Evolutionary conservation across 2,888 invertebrate species (phyloP), one percentile per base, ranked within the genome.

Genomic region (Mermis nigrescens): DNA sequence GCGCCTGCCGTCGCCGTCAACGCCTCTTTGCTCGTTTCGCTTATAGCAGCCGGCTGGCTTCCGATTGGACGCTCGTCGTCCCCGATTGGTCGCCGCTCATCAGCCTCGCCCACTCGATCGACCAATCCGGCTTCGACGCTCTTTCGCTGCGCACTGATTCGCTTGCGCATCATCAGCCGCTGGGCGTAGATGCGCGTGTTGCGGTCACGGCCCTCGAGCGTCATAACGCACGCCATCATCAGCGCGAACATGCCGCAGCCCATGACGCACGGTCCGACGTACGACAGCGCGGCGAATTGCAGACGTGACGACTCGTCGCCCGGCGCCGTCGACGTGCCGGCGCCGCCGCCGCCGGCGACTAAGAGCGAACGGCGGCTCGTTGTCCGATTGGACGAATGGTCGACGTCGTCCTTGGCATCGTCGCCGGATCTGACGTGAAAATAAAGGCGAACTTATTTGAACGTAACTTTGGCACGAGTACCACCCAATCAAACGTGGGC

Each of bases 241-340:
- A 94, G 86, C 66, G 91, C 87, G 73, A 94, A 94, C 82, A 88
- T 89, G 75, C 94, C 92, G 62, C 91, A 83, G 31, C 94, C 94
- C 92, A 94, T 94, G 57, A 94, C 84, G 64, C 92, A 86, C 1
- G 94, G 94, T 0, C 94, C 94, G n/a, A 89, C 85, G 73, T 92
- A 94, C 1, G 89, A 86, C 57, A 92, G 79, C 72, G 87, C 87
- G 75, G 86, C 86, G 64, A 87, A 79, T 71, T 87, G 86, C 29
- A 62, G 61, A 48, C 66, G 63, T 3, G 28, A 29, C 29, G 54
- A 53, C 27, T 2, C 29, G 38, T 57, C 1, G 12, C 32, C 48
- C 26, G 68, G 67, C 62, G 64, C 65, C 24, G 66, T n/a, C n/a
- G n/a, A n/a, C n/a, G n/a, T n/a, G n/a, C n/a, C n/a, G n/a, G n/a